Conservation (phyloP, 2,888 invertebrate species). For the Thyatira batis region DNA sequence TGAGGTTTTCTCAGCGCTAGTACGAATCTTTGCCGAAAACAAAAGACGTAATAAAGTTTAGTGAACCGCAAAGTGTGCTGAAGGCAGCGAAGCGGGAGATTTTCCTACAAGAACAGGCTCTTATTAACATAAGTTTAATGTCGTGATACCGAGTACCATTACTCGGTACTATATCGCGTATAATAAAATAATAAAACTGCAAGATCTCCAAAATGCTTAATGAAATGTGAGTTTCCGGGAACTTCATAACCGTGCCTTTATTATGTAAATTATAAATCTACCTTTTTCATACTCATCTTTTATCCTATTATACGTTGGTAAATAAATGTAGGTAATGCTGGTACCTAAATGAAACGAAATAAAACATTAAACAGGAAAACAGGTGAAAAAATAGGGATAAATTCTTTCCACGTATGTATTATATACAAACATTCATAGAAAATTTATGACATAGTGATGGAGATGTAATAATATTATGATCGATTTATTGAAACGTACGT, state of each 20-base stretch:
- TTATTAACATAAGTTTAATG: constrained; percentile 26
- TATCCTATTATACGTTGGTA: not conserved
- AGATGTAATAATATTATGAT: constrained; percentile 22
- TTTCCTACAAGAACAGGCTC: constrained; percentile 27
- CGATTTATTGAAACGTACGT: constrained; percentile 25
- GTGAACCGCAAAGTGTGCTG: constrained; percentile 45
- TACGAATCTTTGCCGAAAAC: constrained; percentile 31
- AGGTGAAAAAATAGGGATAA: not conserved
- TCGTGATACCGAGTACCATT: constrained; percentile 2
- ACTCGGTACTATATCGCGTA: not conserved
- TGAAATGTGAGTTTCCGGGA: not conserved
- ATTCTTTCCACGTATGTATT: not conserved
- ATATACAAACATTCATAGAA: not conserved
- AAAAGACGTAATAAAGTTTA: constrained; percentile 54
- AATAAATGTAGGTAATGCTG: too few relatives aligned
- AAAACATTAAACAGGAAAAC: not conserved
- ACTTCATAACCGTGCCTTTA: constrained; percentile 1
- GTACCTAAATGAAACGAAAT: not conserved
- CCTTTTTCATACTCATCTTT: not conserved
- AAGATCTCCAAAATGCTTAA: not conserved
- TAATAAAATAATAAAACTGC: not conserved
- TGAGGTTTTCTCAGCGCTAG: constrained; percentile 10
- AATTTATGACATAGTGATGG: not conserved
- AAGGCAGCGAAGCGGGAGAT: constrained; percentile 41
- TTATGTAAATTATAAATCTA: constrained; percentile 1